A percentile compares a stretch with the other conserved stretches of the same genome.
These are phyloP conservation scores for Physella acuta DNA, from an alignment of 1,140 invertebrate genomes.

Conservation along the genomic window DNA sequence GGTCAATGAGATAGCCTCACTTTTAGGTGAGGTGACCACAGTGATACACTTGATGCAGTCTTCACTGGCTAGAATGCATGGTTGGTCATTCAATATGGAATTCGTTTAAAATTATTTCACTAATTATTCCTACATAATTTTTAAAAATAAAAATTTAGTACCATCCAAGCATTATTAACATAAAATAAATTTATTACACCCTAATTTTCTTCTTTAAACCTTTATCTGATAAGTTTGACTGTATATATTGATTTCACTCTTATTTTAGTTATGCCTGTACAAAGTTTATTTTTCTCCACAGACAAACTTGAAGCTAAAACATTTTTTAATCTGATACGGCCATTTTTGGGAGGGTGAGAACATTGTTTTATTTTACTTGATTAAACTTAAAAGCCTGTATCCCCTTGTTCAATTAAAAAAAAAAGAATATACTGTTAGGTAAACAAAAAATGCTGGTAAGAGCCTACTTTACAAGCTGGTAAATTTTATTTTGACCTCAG, in stretches of 20 bases:
- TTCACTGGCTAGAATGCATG: constrained; percentile 42
- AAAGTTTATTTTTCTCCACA: constrained; percentile 27
- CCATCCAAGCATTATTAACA: background rate
- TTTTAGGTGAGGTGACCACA: constrained; percentile 27
- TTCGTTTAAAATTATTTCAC: background rate
- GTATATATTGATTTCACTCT: background rate
- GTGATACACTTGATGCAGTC: constrained; percentile 37
- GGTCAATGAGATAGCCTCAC: too few relatives aligned
- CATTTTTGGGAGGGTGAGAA: constrained; percentile 48
- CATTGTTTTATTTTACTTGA: background rate
- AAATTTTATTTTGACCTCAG: constrained; percentile 30
- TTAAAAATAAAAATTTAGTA: background rate
- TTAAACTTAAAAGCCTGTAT: background rate
- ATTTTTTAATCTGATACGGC: constrained; percentile 47
- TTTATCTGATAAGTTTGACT: background rate
- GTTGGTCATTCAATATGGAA: too few relatives aligned
- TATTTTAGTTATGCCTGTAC: background rate
- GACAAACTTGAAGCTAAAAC: constrained; percentile 42
- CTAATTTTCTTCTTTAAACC: background rate
- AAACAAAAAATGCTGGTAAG: background rate
- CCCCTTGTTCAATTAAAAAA: background rate
- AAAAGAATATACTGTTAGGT: background rate
- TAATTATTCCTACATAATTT: background rate
- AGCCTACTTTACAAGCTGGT: too few relatives aligned
- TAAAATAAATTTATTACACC: background rate